Conservation (phyloP, 2,797 vertebrate species). For the Leucoraja ocellata region DNA sequence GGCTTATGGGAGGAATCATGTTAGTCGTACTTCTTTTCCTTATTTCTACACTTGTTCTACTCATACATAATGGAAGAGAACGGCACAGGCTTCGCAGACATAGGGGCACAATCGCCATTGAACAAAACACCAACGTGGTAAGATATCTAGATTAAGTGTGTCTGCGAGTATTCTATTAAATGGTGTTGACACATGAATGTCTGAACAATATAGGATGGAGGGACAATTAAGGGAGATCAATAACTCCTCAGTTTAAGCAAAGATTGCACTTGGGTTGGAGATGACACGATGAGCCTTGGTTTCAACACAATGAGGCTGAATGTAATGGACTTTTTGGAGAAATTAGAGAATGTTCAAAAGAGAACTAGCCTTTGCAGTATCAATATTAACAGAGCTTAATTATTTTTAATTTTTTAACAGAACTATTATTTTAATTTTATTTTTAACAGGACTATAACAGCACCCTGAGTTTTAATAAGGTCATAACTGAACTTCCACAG, state of each 20-base stretch:
- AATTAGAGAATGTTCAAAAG: too few relatives aligned
- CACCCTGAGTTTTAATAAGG: too few relatives aligned
- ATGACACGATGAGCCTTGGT: too few relatives aligned
- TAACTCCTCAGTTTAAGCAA: background rate
- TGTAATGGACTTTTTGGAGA: too few relatives aligned
- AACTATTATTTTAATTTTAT: too few relatives aligned
- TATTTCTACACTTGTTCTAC: background rate
- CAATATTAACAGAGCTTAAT: too few relatives aligned
- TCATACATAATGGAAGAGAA: background rate
- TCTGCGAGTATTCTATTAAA: background rate
- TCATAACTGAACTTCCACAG: too few relatives aligned
- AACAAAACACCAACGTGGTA: conserved; percentile 27
- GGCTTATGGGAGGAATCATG: conserved; percentile 52
- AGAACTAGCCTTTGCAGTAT: too few relatives aligned
- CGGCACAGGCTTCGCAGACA: background rate
- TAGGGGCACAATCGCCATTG: background rate
- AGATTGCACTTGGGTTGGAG: too few relatives aligned
- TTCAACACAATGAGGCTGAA: too few relatives aligned
- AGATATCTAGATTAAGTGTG: background rate
- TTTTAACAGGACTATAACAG: too few relatives aligned
- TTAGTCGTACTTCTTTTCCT: conserved; percentile 44
- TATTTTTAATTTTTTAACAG: too few relatives aligned
- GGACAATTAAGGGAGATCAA: background rate
- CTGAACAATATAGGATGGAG: background rate
- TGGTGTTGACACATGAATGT: background rate